Base-by-base conservation (phyloP, 2,888 invertebrate genomes). In the Catotricha subobsoleta region DNA sequence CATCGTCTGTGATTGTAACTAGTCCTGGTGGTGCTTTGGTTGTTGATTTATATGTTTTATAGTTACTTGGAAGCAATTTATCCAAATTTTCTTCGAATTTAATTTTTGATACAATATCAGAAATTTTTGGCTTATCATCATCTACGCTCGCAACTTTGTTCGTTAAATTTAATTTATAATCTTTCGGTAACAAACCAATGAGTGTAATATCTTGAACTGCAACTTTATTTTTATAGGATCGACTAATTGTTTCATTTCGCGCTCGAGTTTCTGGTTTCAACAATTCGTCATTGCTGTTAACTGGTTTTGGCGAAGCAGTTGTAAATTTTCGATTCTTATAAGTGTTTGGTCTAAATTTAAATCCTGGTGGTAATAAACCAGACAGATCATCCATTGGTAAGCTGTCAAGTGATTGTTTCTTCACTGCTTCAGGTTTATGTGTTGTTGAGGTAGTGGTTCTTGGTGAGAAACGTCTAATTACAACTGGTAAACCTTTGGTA, bases 391-490 rank as follows among this genome's bases (percentile, higher is more conserved):
- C 25, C 5, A 15, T 16, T 2, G 10, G 13, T n/a, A n/a, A n/a
- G n/a, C n/a, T n/a, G n/a, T 39, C 13, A 3, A 35, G 20, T 15
- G 9, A 18, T 33, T 15, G 35, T 35, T 44, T 37, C 29, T 16
- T 20, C 18, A 12, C 6, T 16, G 18, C 39, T 37, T 12, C 38
- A n/a, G 37, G 28, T 13, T 35, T 43, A 21, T 41, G 35, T 43
- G 38, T 47, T 10, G 48, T 44, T 19, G 46, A 39, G 0, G 62
- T 57, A 13, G 49, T 48, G 23, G 65, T 57, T 45, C 68, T 65
- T 13, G 67, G 72, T 41, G 73, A 68, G 51, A 76, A 79, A 57
- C 76, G 78, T 42, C 74, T 69, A 9, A 77, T 78, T 47, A 72
- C 65, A 2, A 74, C 71, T 16, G 74, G 73, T 33, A 68, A 65